Evolutionary conservation across 2,888 invertebrate genomes (phyloP).

Genomic region (Agonopterix heracliana): DNA sequence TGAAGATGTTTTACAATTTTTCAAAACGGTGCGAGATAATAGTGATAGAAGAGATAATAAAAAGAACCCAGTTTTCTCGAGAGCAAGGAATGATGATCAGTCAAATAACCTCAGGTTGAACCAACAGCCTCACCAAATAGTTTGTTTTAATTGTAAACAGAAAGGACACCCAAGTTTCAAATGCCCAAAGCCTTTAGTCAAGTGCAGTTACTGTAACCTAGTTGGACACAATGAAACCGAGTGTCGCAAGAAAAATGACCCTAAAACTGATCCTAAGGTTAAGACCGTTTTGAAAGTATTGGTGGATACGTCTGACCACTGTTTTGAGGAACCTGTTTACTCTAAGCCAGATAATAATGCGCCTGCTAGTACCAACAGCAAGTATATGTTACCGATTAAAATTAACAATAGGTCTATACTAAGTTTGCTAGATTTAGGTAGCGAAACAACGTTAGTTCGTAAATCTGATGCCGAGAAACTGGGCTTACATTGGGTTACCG

Average conservation of each 20-base stretch:
- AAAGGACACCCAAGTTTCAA: not conserved
- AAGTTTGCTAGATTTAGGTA: constrained; percentile 15
- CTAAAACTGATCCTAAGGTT: not conserved
- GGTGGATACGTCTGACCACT: not conserved
- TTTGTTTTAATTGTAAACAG: constrained; percentile 2
- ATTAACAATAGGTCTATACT: constrained; percentile 3
- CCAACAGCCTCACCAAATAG: not conserved
- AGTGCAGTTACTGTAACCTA: constrained; percentile 4
- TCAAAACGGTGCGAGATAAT: not conserved
- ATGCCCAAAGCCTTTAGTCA: constrained; percentile 7
- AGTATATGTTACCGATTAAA: constrained; percentile 5
- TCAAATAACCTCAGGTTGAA: not conserved
- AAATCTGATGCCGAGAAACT: constrained; percentile 12
- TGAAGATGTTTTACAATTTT: constrained; percentile 1
- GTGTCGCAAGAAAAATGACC: not conserved
- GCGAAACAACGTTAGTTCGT: constrained; percentile 16
- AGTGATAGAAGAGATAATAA: not conserved
- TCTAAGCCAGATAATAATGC: not conserved
- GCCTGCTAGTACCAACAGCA: not conserved
- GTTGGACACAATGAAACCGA: constrained; percentile 3
- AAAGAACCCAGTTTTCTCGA: not conserved
- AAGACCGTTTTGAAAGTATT: not conserved
- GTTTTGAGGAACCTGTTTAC: not conserved
- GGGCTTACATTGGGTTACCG: constrained; percentile 9
- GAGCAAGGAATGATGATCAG: not conserved